These are phyloP conservation scores for Gallirallus australis DNA, from an alignment of 2,797 vertebrate species.

Conservation along the genomic window DNA sequence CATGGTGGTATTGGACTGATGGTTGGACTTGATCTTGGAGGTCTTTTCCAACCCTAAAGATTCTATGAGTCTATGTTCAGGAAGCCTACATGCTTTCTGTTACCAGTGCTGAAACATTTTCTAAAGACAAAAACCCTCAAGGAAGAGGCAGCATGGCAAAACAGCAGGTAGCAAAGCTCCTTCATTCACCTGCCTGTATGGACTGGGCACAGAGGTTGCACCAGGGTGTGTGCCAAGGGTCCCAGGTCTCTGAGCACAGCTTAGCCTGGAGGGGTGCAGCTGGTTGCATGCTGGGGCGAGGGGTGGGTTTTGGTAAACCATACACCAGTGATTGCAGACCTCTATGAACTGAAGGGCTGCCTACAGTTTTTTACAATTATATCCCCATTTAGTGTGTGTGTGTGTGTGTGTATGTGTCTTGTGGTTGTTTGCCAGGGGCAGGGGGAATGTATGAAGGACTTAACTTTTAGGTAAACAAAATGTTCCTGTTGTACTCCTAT, in stretches of 20 bases:
- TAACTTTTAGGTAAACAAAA: slow-evolving; percentile 25
- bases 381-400: too few relatives aligned
- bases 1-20: too few relatives aligned
- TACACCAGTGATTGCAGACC: neutral
- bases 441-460: neutral
- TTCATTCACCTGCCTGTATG: fast-evolving
- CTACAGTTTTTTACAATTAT: neutral
- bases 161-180: fast-evolving
- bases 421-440: neutral
- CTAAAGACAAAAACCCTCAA: neutral
- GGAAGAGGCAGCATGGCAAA: neutral
- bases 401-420: neutral
- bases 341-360: neutral
- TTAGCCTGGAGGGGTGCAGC: neutral
- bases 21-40: too few relatives aligned
- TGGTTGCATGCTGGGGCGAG: neutral
- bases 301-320: neutral
- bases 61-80: neutral
- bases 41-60: too few relatives aligned
- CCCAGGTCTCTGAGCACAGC: neutral
- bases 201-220: fast-evolving
- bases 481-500: neutral
- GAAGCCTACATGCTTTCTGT: neutral
- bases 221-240: too few relatives aligned
- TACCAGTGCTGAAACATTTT: neutral